Percentiles rank a stretch among this genome's conserved stretches.
phyloP scores from a whole-genome alignment of 2,113 vertebrate species.

The Eurystomus gularis region DNA sequence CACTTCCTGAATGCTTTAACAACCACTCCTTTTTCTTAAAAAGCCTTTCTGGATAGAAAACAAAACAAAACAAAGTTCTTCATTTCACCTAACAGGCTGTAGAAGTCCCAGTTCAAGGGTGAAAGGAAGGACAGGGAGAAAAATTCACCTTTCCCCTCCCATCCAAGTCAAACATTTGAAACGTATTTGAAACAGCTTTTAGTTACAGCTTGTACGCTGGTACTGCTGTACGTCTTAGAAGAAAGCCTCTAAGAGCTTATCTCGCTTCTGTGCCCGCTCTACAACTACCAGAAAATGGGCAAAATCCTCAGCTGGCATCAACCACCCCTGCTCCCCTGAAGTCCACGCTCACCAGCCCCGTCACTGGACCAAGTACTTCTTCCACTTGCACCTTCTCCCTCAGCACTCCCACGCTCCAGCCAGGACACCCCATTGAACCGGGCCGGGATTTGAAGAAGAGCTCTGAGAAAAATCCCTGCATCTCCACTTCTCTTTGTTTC shows the following conservation, averaged over 20 bases:
- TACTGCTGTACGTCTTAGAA: fast-evolving
- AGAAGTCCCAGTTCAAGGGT: constrained; percentile 9
- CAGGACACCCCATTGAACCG: fast-evolving
- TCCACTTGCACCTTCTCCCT: background rate
- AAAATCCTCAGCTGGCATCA: background rate
- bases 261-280: background rate
- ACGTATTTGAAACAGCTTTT: background rate
- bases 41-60: background rate
- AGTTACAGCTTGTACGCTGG: background rate
- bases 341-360: fast-evolving
- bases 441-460: background rate
- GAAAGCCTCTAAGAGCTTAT: background rate
- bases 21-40: background rate
- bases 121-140: constrained; percentile 34
- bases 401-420: background rate
- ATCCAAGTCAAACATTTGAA: background rate
- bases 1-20: background rate
- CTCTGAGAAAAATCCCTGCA: fast-evolving
- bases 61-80: background rate
- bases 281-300: fast-evolving
- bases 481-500: background rate
- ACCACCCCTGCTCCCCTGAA: background rate
- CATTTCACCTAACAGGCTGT: background rate
- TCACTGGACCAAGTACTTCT: background rate
- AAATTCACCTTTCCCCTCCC: background rate